Conservation (phyloP, 2,888 invertebrate genomes). For the Caenorhabditis japonica region DNA sequence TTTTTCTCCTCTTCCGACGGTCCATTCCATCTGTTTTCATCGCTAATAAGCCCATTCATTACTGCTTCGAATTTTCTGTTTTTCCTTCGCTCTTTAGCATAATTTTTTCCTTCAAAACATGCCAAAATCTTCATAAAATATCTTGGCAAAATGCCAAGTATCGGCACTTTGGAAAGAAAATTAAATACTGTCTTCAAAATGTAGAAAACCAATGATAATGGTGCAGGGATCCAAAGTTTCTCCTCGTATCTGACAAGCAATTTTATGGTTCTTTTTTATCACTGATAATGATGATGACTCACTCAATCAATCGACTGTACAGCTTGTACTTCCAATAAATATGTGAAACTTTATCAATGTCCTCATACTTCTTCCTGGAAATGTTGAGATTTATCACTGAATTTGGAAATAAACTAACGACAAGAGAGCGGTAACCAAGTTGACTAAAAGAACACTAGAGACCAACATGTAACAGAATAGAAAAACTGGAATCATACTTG, state of each 20-base stretch:
- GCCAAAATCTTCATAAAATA: slow-evolving; percentile 14
- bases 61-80: slow-evolving; percentile 38
- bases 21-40: slow-evolving; percentile 18
- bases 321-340: slow-evolving; percentile 63
- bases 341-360: slow-evolving; percentile 58
- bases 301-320: slow-evolving; percentile 57
- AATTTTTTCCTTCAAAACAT: slow-evolving; percentile 38
- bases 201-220: slow-evolving; percentile 55
- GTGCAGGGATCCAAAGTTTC: slow-evolving; percentile 53
- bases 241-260: slow-evolving; percentile 52
- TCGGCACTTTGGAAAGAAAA: slow-evolving; percentile 43
- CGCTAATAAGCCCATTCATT: slow-evolving; percentile 21
- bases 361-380: slow-evolving; percentile 64
- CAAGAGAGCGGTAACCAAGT: slow-evolving; percentile 63
- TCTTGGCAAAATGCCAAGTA: slow-evolving; percentile 12
- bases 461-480: slow-evolving; percentile 63
- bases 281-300: too few species aligned
- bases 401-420: slow-evolving; percentile 39
- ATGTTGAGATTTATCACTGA: slow-evolving; percentile 7
- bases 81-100: slow-evolving; percentile 41
- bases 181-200: slow-evolving; percentile 26
- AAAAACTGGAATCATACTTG: slow-evolving; percentile 57
- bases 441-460: slow-evolving; percentile 62
- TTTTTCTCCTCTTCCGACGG: slow-evolving; percentile 40
- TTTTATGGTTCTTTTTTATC: background rate